These are phyloP conservation scores for Leguminivora glycinivorella DNA, from an alignment of 1,140 invertebrate genomes.

Conservation along the genomic window DNA sequence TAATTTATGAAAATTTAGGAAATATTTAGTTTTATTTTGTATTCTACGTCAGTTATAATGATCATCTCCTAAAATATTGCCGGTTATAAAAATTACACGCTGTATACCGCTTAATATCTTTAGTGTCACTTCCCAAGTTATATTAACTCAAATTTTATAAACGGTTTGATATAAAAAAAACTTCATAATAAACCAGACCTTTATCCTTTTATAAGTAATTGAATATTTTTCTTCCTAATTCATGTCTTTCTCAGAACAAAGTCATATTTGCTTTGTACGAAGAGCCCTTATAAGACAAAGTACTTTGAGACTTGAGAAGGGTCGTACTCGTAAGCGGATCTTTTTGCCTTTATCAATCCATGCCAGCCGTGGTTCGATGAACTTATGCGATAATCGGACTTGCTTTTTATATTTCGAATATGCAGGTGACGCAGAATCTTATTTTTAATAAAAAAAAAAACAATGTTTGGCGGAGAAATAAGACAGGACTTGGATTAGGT, in stretches of 20 bases:
- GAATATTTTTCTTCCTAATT: constrained; percentile 4
- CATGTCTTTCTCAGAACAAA: constrained; percentile 5
- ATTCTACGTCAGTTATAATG: too few species aligned
- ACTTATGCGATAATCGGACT: background rate
- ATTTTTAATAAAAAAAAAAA: too few species aligned
- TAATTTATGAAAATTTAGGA: too few species aligned
- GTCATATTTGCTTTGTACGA: constrained; percentile 20
- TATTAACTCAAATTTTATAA: too few species aligned
- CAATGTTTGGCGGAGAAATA: too few species aligned
- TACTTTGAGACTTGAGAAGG: constrained; percentile 14
- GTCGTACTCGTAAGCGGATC: background rate
- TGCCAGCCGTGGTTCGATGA: background rate
- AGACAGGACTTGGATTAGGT: too few species aligned
- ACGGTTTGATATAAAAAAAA: background rate
- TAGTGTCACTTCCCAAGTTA: too few species aligned
- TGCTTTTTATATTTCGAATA: background rate
- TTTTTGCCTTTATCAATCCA: constrained; percentile 17
- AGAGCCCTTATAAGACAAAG: constrained; percentile 3
- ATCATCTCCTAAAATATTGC: too few species aligned
- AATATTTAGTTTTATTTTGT: too few species aligned
- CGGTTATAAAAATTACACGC: too few species aligned
- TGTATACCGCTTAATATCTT: too few species aligned
- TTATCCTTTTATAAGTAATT: constrained; percentile 18
- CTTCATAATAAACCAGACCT: background rate
- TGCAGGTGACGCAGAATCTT: too few species aligned